Base-by-base conservation (phyloP, 2,113 vertebrate genomes). In the Candoia aspera region DNA sequence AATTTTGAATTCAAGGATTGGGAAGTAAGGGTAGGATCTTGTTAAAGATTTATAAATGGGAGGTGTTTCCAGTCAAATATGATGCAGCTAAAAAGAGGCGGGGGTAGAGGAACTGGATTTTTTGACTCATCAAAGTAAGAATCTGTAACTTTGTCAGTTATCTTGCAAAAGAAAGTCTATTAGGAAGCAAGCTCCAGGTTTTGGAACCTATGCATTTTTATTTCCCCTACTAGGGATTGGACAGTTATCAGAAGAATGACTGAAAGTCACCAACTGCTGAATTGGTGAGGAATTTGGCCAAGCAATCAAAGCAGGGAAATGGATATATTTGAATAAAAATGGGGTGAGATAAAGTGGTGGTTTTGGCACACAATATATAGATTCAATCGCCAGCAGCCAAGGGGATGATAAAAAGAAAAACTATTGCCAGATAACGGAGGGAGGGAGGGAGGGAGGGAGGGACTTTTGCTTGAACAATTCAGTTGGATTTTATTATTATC, bases 11-110 rank as follows among this genome's bases (percentile, higher is more conserved):
- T 94, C 88, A 94, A 95, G 86, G 21, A 92, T 95, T 95, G 89
- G 93, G 94, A 94, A 96, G 90, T 59, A 92, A 97, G 93, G 37
- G 79, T 42, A 17, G 49, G 42, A 89, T 96, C 94, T 88, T 55
- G 90, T 95, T 91, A 59, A 96, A 97, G 93, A 96, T 95, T 95
- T 97, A 84, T 53, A 96, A 96, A 84, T 89, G 96, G 91, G 87
- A 79, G 79, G 85, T 0, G 0, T 57, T 96, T 92, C 95, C 93
- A 95, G 90, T 95, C 93, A 95, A 95, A 97, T 86, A n/a, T 92
- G 95, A 90, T 93, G 62, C 68, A 84, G 87, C 6, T 93, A 93
- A 95, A 94, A 95, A 93, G 86, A 93, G 60, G 60, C 24, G 29
- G 64, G 83, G 89, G 94, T 93, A 93, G 73, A 88, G 79, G 90